Evolutionary conservation across 2,888 invertebrate genomes (phyloP).

Genomic region (Acheta domesticus): DNA sequence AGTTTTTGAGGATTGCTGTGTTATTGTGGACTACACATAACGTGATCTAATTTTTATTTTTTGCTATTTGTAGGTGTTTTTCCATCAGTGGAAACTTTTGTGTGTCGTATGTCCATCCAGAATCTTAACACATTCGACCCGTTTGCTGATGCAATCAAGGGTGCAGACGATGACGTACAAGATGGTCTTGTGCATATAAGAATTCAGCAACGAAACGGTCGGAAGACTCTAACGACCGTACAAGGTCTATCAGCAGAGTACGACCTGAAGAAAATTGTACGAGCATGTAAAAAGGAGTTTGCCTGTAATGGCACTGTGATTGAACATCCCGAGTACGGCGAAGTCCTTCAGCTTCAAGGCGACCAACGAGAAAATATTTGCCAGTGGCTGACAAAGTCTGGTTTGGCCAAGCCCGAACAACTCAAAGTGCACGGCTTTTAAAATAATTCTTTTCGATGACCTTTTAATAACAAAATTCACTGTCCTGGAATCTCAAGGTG

Average conservation of each 20-base stretch:
- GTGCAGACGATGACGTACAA: conserved; percentile 97
- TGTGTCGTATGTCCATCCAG: conserved; percentile 96
- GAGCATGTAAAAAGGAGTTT: conserved; percentile 99
- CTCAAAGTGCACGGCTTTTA: conserved; percentile 99
- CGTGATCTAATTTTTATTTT: conserved; percentile 32
- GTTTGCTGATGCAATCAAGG: conserved; percentile 99
- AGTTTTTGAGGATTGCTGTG: background rate
- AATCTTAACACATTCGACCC: conserved; percentile 97
- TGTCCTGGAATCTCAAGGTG: conserved; percentile 31
- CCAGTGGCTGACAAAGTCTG: conserved; percentile 97
- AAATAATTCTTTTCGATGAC: conserved; percentile 39
- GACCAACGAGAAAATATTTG: conserved; percentile 99
- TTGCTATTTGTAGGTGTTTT: conserved; percentile 62
- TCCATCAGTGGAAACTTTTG: conserved; percentile 67
- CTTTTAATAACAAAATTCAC: conserved; percentile 33
- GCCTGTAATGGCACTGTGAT: conserved; percentile 99
- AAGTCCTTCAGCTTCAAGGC: conserved; percentile 98
- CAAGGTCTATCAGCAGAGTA: conserved; percentile 96
- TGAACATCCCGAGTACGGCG: conserved; percentile 99
- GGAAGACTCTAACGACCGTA: conserved; percentile 98
- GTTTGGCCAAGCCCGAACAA: conserved; percentile 96
- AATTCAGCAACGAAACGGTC: conserved; percentile 99
- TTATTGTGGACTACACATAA: background rate
- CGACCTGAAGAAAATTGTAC: conserved; percentile 99
- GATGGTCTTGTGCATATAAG: conserved; percentile 99